Evolutionary conservation across 1,140 invertebrate species (phyloP), one percentile per base, ranked within the genome.

Genomic region (Leptopilina clavipes): DNA sequence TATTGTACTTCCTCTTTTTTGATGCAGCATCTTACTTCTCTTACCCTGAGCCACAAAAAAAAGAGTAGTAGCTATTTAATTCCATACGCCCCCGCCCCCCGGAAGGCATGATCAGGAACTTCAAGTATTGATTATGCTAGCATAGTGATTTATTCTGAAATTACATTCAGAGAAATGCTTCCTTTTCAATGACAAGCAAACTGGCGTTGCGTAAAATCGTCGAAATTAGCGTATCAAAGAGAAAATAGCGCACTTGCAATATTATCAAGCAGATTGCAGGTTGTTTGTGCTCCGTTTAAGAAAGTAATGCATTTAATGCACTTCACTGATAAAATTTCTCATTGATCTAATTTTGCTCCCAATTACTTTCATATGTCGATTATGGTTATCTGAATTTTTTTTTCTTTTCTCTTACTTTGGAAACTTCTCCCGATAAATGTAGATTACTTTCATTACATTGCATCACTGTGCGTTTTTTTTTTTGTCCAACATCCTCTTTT

Each of bases 71-170:
- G 71, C 17, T 19, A 82, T 59, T 80, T n/a, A n/a, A n/a, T n/a
- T n/a, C n/a, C 79, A 77, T 79, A 79, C 77, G 76, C 73, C 74
- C 74, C 73, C 74, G 52, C 72, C 73, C 74, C 72, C 72, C 73
- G 75, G 75, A 76, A 78, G 80, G 52, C 59, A 76, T 37, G 25
- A 31, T n/a, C 59, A 31, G 59, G 59, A 65, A 65, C 59, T 65
- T 10, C 22, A 14, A n/a, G 22, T 65, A 65, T 65, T 65, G 59
- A 65, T 65, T 65, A 65, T 11, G 25, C 25, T 31, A 65, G 25
- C 59, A 65, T 65, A 65, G 59, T 65, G 59, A 65, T 65, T 65
- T 37, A 31, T n/a, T 14, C 59, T 37, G 59, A 65, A 65, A 65
- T 65, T 65, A 31, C 25, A 65, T 65, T 65, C 59, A 31, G 59